These are phyloP conservation scores for Molossus molossus DNA, from an alignment of 2,797 vertebrate species.

Conservation along the genomic window DNA sequence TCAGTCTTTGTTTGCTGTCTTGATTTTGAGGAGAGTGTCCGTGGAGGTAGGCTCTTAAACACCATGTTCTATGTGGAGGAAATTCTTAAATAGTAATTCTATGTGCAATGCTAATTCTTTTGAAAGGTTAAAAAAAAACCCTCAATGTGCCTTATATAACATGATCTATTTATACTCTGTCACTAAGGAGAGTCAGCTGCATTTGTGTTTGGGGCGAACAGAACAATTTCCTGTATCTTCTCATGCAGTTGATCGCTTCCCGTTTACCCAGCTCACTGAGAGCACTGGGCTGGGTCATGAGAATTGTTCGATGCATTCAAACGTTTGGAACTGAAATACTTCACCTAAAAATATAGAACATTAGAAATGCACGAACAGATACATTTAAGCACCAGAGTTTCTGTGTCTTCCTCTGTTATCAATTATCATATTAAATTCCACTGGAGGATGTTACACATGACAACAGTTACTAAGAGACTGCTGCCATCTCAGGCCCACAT, in stretches of 20 bases:
- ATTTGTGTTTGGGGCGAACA: slow-evolving; percentile 63
- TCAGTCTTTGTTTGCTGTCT: slow-evolving; percentile 57
- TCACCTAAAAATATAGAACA: slow-evolving; percentile 33
- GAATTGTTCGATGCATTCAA: not conserved
- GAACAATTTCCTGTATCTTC: slow-evolving; percentile 64
- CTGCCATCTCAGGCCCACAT: slow-evolving; percentile 84
- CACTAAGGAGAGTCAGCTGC: slow-evolving; percentile 73
- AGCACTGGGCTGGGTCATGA: not conserved
- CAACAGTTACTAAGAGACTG: slow-evolving; percentile 89
- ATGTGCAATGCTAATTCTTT: slow-evolving; percentile 78
- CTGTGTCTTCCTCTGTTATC: slow-evolving; percentile 78
- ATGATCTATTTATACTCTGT: slow-evolving; percentile 80
- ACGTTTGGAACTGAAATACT: slow-evolving; percentile 39
- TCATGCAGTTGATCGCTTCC: not conserved
- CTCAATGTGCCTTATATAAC: slow-evolving; percentile 80
- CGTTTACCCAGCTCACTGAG: not conserved
- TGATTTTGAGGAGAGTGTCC: slow-evolving; percentile 26
- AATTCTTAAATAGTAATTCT: slow-evolving; percentile 79
- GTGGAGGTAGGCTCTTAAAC: slow-evolving; percentile 61
- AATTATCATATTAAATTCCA: slow-evolving; percentile 82
- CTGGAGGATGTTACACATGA: slow-evolving; percentile 86
- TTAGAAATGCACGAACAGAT: slow-evolving; percentile 39
- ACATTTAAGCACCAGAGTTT: slow-evolving; percentile 80
- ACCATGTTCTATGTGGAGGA: slow-evolving; percentile 62
- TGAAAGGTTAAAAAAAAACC: slow-evolving; percentile 72